These are phyloP conservation scores for Eucera pruinosa DNA, from an alignment of 2,888 invertebrate species.

Conservation along the genomic window DNA sequence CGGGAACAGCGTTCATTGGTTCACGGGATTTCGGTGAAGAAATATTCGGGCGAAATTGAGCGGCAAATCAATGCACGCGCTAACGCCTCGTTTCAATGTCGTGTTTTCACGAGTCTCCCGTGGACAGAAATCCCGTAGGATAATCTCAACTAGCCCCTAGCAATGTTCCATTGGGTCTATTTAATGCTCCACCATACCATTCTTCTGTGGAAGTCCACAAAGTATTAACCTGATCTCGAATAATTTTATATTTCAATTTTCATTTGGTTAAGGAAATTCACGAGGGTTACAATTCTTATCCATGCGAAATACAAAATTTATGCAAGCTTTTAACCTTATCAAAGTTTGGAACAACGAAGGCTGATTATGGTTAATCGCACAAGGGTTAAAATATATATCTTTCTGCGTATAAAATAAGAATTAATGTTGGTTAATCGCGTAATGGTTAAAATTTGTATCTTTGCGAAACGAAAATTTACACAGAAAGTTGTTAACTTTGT, in stretches of 20 bases:
- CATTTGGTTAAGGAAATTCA: too few relatives aligned
- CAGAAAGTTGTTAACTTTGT: too few relatives aligned
- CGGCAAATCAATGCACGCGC: conserved; percentile 83
- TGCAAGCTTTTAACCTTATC: too few relatives aligned
- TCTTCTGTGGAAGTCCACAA: neutral
- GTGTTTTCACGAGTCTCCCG: conserved; percentile 66
- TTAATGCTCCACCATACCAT: conserved; percentile 22
- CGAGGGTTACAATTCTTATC: too few relatives aligned
- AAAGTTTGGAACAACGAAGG: too few relatives aligned
- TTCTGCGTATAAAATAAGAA: too few relatives aligned
- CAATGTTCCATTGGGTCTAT: conserved; percentile 2
- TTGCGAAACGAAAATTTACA: too few relatives aligned
- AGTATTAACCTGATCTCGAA: neutral
- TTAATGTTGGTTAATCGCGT: too few relatives aligned
- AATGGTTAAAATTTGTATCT: too few relatives aligned
- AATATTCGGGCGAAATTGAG: conserved; percentile 83
- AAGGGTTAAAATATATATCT: too few relatives aligned
- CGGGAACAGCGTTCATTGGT: conserved; percentile 47
- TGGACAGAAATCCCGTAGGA: conserved; percentile 59
- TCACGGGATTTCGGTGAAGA: conserved; percentile 68
- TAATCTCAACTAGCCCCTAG: conserved; percentile 58
- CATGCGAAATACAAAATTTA: too few relatives aligned
- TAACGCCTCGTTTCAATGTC: conserved; percentile 79
- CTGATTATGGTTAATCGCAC: too few relatives aligned
- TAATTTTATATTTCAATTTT: neutral